Evolutionary conservation across 2,888 invertebrate species (phyloP).

Genomic region (Sericinus montela): DNA sequence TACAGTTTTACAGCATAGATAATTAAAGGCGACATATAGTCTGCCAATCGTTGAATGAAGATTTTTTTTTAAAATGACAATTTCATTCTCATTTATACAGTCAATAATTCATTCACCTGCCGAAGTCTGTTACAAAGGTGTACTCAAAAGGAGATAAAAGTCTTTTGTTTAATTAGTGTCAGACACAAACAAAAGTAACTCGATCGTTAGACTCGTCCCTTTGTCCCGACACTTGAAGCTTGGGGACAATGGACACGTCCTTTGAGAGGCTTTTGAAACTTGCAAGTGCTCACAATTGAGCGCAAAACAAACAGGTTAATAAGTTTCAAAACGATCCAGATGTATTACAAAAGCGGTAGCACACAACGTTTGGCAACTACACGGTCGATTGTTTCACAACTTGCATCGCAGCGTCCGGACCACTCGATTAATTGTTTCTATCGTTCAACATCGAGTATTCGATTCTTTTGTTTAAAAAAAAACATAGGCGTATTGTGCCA

Average conservation of each 20-base stretch:
- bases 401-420: slow-evolving; percentile 73
- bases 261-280: slow-evolving; percentile 59
- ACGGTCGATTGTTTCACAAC: slow-evolving; percentile 66
- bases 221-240: slow-evolving; percentile 51
- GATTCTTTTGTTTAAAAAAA: slow-evolving; percentile 56
- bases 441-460: slow-evolving; percentile 55
- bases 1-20: slow-evolving; percentile 38
- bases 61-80: slow-evolving; percentile 32
- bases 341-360: slow-evolving; percentile 76
- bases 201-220: slow-evolving; percentile 60
- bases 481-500: slow-evolving; percentile 41
- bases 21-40: slow-evolving; percentile 43
- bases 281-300: slow-evolving; percentile 51
- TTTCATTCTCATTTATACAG: slow-evolving; percentile 29
- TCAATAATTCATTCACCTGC: slow-evolving; percentile 52
- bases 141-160: slow-evolving; percentile 46
- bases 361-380: slow-evolving; percentile 70
- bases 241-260: slow-evolving; percentile 63
- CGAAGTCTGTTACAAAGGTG: slow-evolving; percentile 40
- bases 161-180: slow-evolving; percentile 72
- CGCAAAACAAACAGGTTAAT: slow-evolving; percentile 73
- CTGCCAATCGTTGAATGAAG: slow-evolving; percentile 44
- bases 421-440: slow-evolving; percentile 75
- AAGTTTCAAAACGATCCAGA: slow-evolving; percentile 78
- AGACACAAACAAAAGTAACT: slow-evolving; percentile 68